These are phyloP conservation scores for Syritta pipiens DNA, from an alignment of 2,888 invertebrate species.

Conservation along the genomic window DNA sequence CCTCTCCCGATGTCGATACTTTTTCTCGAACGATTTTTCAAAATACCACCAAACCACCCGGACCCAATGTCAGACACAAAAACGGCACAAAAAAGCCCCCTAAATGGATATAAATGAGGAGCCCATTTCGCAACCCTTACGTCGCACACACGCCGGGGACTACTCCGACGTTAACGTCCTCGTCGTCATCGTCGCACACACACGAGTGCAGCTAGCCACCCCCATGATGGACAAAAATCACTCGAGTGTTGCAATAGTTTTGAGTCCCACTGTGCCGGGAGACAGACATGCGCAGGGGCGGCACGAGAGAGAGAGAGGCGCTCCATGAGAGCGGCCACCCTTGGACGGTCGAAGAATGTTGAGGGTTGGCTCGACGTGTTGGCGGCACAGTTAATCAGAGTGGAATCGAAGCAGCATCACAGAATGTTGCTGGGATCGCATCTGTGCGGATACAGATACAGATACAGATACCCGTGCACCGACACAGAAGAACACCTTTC, in stretches of 20 bases:
- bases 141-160: background rate
- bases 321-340: background rate
- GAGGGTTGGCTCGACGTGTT: constrained; percentile 29
- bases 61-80: constrained; percentile 34
- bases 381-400: constrained; percentile 51
- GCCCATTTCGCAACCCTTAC: constrained; percentile 32
- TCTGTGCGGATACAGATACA: background rate
- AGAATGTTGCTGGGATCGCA: constrained; percentile 51
- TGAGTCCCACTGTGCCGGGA: constrained; percentile 31
- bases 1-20: constrained; percentile 20
- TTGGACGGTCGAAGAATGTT: constrained; percentile 17
- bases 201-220: no score
- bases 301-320: background rate
- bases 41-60: constrained; percentile 43
- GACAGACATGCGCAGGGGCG: constrained; percentile 47
- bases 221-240: background rate
- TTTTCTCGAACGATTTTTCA: constrained; percentile 59
- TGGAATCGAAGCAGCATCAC: constrained; percentile 57
- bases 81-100: constrained; percentile 16
- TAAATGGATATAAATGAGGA: constrained; percentile 62
- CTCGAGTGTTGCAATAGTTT: constrained; percentile 19
- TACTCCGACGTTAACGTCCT: constrained; percentile 38
- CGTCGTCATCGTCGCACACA: constrained; percentile 8
- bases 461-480: background rate
- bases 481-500: no score